Evolutionary conservation across 2,888 invertebrate species (phyloP), one percentile per base, ranked within the genome.

Genomic region (Reticulitermes lucifugus): DNA sequence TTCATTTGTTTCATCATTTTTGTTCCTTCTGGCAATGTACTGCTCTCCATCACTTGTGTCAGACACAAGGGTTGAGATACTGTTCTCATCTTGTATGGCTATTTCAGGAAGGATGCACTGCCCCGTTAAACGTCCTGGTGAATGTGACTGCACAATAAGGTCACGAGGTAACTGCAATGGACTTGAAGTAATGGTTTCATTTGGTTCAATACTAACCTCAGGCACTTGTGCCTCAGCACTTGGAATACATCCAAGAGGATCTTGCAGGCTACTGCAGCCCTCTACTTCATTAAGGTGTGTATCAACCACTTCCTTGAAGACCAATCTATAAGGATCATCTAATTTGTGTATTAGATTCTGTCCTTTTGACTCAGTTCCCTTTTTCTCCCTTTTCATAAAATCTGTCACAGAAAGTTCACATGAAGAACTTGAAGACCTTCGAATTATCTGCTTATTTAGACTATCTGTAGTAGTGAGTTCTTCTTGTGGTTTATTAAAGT

Each of bases 31-130:
- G 12, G 25, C 25, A 71, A n/a, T 14, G 14, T 51, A n/a, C n/a
- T 80, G 84, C 21, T 84, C 84, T 12, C 84, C 80, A 71, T 84
- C 84, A 80, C 84, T 84, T 35, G 51, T 51, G 59, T 84, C 84
- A 5, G 84, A 84, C 7, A 84, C 59, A 46, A 84, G 79, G 6
- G 84, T 84, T 55, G 84, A 84, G 29, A 84, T 73, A 80, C 84
- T 84, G 73, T 84, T 84, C 43, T 84, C 84, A 59, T 84, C 84
- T 41, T 65, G 70, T n/a, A 73, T 21, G 9, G 65, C 60, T 43
- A 59, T 22, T 12, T 77, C 83, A 73, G 55, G 55, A 73, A 83
- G 25, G 43, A 41, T 12, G 18, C 51, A 25, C 14, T 43, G 70
- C 12, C 71, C 71, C 0, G 43, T 12, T 22, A 46, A 46, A 29